Evolutionary conservation across 2,113 vertebrate species (phyloP).

Genomic region (Cervus canadensis): DNA sequence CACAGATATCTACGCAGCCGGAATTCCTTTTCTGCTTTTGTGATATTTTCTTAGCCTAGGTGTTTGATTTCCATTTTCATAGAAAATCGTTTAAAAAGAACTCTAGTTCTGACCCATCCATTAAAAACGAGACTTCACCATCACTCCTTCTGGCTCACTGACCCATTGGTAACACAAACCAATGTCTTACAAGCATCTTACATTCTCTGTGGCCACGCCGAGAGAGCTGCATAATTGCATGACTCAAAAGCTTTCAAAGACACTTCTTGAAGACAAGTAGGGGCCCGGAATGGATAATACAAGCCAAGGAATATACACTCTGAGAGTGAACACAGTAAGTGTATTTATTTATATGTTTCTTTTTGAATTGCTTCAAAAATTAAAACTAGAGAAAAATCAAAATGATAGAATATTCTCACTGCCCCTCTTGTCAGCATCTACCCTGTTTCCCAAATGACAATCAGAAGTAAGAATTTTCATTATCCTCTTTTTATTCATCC

Average conservation of each 20-base stretch:
- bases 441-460: neutral
- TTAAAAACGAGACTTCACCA: neutral
- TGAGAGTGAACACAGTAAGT: neutral
- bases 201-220: neutral
- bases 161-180: neutral
- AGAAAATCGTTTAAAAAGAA: neutral
- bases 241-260: neutral
- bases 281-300: neutral
- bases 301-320: neutral
- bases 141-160: neutral
- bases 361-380: neutral
- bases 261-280: neutral
- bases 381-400: neutral
- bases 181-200: neutral
- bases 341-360: neutral
- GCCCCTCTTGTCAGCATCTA: neutral
- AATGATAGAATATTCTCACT: neutral
- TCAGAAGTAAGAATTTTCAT: neutral
- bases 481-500: neutral
- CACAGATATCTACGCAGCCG: neutral
- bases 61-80: conserved; percentile 7
- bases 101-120: neutral
- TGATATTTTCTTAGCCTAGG: neutral
- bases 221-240: neutral
- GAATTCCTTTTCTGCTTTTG: neutral